Conservation (phyloP, 2,888 invertebrate genomes). For the Acanthacorydalis orientalis region DNA sequence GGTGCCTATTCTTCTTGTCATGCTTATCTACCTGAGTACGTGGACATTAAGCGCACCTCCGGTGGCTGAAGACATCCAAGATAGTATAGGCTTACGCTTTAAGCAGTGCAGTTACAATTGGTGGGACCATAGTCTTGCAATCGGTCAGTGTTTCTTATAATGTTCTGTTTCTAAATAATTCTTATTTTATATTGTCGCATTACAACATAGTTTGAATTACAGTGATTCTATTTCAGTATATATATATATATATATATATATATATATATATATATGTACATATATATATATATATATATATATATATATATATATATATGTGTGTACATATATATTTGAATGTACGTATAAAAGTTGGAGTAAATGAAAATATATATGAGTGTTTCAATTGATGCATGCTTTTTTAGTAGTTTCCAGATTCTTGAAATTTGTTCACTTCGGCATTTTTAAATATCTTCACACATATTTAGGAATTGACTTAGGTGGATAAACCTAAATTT, state of each 20-base stretch:
- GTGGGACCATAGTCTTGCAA: slow-evolving; percentile 89
- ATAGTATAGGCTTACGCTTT: slow-evolving; percentile 62
- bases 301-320: too few relatives aligned
- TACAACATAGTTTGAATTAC: too few relatives aligned
- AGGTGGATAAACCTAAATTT: too few relatives aligned
- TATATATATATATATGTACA: too few relatives aligned
- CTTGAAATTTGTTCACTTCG: neutral
- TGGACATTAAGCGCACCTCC: slow-evolving; percentile 86
- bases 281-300: too few relatives aligned
- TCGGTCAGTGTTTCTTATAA: slow-evolving; percentile 25
- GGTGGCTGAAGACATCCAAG: slow-evolving; percentile 59
- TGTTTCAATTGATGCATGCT: too few relatives aligned
- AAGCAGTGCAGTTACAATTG: slow-evolving; percentile 82
- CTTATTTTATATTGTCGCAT: too few relatives aligned
- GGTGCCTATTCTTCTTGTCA: slow-evolving; percentile 77
- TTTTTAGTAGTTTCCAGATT: neutral
- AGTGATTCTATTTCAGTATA: too few relatives aligned
- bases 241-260: too few relatives aligned
- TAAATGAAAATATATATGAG: too few relatives aligned
- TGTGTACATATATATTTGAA: too few relatives aligned
- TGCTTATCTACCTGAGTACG: slow-evolving; percentile 73
- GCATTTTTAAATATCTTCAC: neutral
- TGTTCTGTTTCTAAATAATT: slow-evolving; percentile 22
- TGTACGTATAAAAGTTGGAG: too few relatives aligned
- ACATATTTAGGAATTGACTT: neutral